Percentiles rank a stretch among this genome's conserved stretches.
phyloP scores from a whole-genome alignment of 2,797 vertebrate genomes.

The Melopsittacus undulatus region DNA sequence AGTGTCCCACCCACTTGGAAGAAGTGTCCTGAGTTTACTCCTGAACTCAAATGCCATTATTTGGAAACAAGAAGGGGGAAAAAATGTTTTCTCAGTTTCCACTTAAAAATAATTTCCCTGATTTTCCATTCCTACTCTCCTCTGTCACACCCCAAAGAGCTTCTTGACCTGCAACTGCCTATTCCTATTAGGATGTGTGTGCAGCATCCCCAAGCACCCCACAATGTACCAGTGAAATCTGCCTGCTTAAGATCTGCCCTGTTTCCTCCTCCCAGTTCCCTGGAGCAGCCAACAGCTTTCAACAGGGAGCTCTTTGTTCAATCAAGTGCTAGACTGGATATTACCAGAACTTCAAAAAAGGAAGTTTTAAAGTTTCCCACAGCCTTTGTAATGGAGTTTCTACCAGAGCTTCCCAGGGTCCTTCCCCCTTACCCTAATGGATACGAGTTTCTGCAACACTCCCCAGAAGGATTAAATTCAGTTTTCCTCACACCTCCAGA shows the following conservation, averaged over 20 bases:
- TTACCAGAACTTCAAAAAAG: not conserved
- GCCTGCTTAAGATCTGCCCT: not conserved
- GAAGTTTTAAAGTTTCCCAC: not conserved
- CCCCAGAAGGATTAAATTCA: not conserved
- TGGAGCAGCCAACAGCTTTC: not conserved
- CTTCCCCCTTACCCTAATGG: not conserved
- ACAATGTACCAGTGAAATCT: not conserved
- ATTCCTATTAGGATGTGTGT: not conserved
- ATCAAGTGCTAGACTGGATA: not conserved
- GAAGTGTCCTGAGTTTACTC: slow-evolving; percentile 21
- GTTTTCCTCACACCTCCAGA: not conserved
- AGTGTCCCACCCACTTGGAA: slow-evolving; percentile 12
- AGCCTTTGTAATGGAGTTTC: not conserved
- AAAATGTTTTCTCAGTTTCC: not conserved
- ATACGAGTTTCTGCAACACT: not conserved
- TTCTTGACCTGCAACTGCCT: not conserved
- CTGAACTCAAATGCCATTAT: not conserved
- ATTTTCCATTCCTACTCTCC: not conserved
- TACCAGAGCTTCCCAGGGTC: not conserved
- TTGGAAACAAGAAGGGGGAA: not conserved
- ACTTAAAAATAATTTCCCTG: not conserved
- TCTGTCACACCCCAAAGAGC: not conserved
- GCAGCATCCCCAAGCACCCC: not conserved
- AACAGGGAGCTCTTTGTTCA: not conserved
- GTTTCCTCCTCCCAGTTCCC: not conserved